Conservation (phyloP, 2,797 vertebrate genomes). For the Oreortyx pictus region DNA sequence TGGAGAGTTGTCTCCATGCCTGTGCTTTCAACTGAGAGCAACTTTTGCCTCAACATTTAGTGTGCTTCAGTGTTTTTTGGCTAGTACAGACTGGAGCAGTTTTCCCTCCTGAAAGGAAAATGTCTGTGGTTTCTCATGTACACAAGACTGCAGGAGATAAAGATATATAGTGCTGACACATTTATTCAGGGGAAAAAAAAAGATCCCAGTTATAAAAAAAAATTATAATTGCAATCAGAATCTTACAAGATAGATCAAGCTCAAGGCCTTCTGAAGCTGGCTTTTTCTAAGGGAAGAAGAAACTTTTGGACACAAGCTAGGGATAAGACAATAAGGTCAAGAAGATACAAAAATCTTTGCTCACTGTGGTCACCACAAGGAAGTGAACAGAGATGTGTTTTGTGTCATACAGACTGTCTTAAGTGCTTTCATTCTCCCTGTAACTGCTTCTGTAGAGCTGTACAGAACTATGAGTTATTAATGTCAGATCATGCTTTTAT, state of each 20-base stretch:
- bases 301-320: neutral
- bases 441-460: neutral
- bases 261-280: neutral
- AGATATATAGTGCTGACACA: neutral
- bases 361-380: neutral
- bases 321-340: neutral
- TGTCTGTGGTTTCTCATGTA: neutral
- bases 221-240: neutral
- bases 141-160: accelerated
- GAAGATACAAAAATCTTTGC: neutral
- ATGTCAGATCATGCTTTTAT: neutral
- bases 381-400: neutral
- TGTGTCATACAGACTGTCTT: neutral
- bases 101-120: neutral
- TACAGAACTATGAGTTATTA: neutral
- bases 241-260: neutral
- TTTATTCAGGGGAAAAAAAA: neutral
- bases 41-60: neutral
- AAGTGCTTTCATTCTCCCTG: neutral
- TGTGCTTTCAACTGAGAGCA: neutral
- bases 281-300: neutral
- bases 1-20: neutral
- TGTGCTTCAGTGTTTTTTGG: accelerated
- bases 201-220: neutral
- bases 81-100: neutral